A percentile compares a stretch with the other conserved stretches of the same genome.
These are phyloP conservation scores for Micropoecilia bifurca DNA, from an alignment of 2,797 vertebrate species.

Conservation along the genomic window DNA sequence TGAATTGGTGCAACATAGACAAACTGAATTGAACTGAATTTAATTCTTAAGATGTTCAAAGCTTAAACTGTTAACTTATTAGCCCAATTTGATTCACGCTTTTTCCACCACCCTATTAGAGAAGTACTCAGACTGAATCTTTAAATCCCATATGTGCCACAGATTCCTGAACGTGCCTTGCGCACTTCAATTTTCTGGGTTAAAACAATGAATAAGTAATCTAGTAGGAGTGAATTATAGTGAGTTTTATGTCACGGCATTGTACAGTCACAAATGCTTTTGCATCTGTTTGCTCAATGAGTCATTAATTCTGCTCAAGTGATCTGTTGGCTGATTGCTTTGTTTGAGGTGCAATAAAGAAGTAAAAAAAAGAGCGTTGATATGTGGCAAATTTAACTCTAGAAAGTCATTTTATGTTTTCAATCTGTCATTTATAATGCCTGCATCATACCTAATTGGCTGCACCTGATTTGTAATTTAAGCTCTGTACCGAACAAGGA, in stretches of 20 bases:
- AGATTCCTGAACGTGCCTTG: not conserved
- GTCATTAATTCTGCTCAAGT: not conserved
- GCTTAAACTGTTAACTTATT: not conserved
- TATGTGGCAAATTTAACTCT: not conserved
- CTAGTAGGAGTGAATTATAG: not conserved
- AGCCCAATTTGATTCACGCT: not conserved
- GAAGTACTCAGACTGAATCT: not conserved
- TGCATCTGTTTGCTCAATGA: not conserved
- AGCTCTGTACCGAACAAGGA: not conserved
- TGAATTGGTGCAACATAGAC: not conserved
- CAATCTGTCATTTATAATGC: not conserved
- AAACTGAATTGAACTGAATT: not conserved
- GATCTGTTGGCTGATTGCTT: not conserved
- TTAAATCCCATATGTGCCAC: not conserved
- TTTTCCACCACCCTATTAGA: not conserved
- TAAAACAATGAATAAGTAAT: not conserved
- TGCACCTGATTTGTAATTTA: not conserved
- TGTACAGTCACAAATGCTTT: not conserved
- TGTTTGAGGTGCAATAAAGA: not conserved
- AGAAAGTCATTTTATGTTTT: not conserved
- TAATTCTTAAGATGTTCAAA: not conserved
- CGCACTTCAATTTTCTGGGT: not conserved
- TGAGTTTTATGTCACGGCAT: not conserved
- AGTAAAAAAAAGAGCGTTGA: not conserved
- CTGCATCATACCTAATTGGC: conserved; percentile 9